These are phyloP conservation scores for Scarus forsteni DNA, from an alignment of 2,797 vertebrate species.

Conservation along the genomic window DNA sequence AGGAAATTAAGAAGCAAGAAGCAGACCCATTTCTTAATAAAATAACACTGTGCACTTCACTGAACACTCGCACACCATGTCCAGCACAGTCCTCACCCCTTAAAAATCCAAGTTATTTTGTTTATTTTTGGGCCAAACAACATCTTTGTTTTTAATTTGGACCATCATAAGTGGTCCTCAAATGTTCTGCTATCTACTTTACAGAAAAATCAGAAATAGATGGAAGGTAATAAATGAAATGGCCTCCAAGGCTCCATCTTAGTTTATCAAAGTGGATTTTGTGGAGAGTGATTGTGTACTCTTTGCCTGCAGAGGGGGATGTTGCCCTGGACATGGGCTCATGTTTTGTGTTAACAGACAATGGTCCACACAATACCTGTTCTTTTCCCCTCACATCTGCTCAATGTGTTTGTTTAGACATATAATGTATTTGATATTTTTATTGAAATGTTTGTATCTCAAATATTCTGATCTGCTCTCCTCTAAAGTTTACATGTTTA, in stretches of 20 bases:
- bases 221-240: constrained; percentile 63
- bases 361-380: constrained; percentile 48
- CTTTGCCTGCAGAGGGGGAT: constrained; percentile 87
- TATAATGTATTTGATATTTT: constrained; percentile 40
- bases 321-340: constrained; percentile 84
- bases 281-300: constrained; percentile 65
- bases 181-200: constrained; percentile 35
- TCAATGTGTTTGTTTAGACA: constrained; percentile 53
- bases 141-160: constrained; percentile 26
- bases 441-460: constrained; percentile 27
- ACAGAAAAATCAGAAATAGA: constrained; percentile 41
- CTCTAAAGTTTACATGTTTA: constrained; percentile 14
- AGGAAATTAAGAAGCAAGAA: no score
- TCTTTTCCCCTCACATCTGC: constrained; percentile 48
- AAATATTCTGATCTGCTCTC: constrained; percentile 22
- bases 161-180: constrained; percentile 32
- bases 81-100: constrained; percentile 14
- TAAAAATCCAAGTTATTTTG: constrained; percentile 19
- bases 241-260: constrained; percentile 69
- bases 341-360: constrained; percentile 58
- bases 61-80: constrained; percentile 16
- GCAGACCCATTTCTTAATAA: no score
- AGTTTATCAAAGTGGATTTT: constrained; percentile 59
- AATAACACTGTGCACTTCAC: constrained; percentile 8
- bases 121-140: constrained; percentile 22